Percentiles rank a stretch among this genome's conserved stretches.
These are phyloP conservation scores for Luscinia luscinia DNA, from an alignment of 2,797 vertebrate species.

Conservation along the genomic window DNA sequence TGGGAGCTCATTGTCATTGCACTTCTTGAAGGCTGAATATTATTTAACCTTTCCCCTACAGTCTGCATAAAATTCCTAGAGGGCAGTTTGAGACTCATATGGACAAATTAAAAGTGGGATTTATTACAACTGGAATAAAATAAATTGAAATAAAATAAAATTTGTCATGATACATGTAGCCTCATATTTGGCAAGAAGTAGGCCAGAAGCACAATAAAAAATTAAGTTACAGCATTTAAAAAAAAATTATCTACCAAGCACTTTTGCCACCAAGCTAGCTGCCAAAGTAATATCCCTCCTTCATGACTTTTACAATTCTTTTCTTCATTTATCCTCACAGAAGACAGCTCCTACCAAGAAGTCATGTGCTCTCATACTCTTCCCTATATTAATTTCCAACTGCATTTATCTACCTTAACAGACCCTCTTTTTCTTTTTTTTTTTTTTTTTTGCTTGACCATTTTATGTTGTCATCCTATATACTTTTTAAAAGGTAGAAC, in stretches of 20 bases:
- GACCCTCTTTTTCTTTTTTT: background rate
- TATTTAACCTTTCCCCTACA: slow-evolving; percentile 41
- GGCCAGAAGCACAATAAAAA: slow-evolving; percentile 30
- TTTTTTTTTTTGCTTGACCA: background rate
- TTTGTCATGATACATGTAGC: background rate
- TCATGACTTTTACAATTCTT: background rate
- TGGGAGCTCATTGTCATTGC: background rate
- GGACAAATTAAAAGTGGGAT: slow-evolving; percentile 49
- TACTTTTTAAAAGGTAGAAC: background rate
- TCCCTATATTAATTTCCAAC: background rate
- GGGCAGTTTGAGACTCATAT: background rate
- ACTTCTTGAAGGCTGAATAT: slow-evolving; percentile 43
- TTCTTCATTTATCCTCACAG: slow-evolving; percentile 5
- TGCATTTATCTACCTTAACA: background rate
- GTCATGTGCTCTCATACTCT: background rate
- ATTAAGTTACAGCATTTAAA: slow-evolving; percentile 31
- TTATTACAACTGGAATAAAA: slow-evolving; percentile 54
- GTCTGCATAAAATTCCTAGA: slow-evolving; percentile 53
- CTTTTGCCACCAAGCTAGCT: background rate
- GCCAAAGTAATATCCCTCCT: background rate
- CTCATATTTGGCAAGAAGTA: background rate
- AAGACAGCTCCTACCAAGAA: slow-evolving; percentile 21
- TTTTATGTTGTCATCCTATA: background rate
- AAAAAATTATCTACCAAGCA: slow-evolving; percentile 51
- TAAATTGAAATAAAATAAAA: slow-evolving; percentile 30